A percentile compares a stretch with the other conserved stretches of the same genome.
Conservation (phyloP, 2,888 invertebrate species). For the Heliconius aoede region DNA sequence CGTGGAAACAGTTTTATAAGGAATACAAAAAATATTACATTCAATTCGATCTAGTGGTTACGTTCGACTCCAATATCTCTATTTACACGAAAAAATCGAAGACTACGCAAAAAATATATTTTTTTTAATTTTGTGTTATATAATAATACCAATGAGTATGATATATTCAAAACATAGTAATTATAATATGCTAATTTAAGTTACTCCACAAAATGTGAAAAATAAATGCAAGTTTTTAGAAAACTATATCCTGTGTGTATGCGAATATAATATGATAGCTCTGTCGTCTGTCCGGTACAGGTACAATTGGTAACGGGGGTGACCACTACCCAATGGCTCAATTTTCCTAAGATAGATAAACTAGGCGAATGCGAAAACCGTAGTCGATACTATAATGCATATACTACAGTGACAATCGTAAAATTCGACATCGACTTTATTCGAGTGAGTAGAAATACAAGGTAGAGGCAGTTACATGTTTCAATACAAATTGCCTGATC, state of each 20-base stretch:
- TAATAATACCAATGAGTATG: too few relatives aligned
- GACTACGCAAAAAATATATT: too few relatives aligned
- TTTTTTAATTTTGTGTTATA: too few relatives aligned
- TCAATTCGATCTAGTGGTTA: too few relatives aligned
- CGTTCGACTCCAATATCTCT: too few relatives aligned
- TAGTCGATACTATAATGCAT: background rate
- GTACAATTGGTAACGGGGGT: background rate
- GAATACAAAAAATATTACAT: too few relatives aligned
- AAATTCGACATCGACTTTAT: background rate
- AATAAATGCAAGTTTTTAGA: background rate
- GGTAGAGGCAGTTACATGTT: conserved; percentile 12
- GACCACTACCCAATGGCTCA: background rate
- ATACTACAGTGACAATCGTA: background rate
- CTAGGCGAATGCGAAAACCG: background rate
- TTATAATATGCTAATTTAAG: too few relatives aligned
- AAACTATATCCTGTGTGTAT: background rate
- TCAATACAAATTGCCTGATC: conserved; percentile 26
- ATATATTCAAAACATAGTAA: too few relatives aligned
- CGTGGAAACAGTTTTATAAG: too few relatives aligned
- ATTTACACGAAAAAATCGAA: too few relatives aligned
- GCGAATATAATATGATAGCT: too few relatives aligned
- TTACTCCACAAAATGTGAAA: too few relatives aligned
- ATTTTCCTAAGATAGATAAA: background rate
- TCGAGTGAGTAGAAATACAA: background rate
- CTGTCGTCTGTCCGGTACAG: background rate